These are phyloP conservation scores for Chorisops tibialis DNA, from an alignment of 2,888 invertebrate genomes.

Conservation along the genomic window DNA sequence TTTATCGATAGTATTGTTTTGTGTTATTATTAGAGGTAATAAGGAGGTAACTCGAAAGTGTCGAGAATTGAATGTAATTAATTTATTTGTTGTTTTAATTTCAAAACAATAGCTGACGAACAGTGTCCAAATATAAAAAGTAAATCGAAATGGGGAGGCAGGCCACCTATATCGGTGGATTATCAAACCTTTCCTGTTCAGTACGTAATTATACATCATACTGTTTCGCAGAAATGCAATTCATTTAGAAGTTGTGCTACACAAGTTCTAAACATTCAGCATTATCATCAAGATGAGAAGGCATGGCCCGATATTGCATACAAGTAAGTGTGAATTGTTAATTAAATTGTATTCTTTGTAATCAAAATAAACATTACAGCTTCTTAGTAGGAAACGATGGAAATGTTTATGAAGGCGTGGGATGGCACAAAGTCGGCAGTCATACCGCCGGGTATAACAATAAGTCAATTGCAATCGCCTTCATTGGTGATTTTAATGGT, in stretches of 20 bases:
- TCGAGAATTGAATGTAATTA: no score
- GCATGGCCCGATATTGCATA: constrained; percentile 54
- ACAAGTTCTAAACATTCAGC: constrained; percentile 51
- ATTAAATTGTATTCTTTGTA: neutral
- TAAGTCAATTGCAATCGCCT: constrained; percentile 56
- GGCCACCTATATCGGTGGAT: constrained; percentile 49
- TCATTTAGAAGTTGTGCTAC: constrained; percentile 47
- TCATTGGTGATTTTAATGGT: constrained; percentile 54
- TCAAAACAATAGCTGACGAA: neutral
- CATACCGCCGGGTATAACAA: constrained; percentile 56
- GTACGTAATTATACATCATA: constrained; percentile 55
- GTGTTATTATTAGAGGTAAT: no score
- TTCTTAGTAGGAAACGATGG: constrained; percentile 59
- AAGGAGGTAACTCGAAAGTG: no score
- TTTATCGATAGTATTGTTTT: no score
- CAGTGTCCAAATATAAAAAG: constrained; percentile 54
- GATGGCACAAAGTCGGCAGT: constrained; percentile 57
- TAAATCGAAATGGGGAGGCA: constrained; percentile 56
- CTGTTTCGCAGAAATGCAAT: constrained; percentile 51
- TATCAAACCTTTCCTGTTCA: constrained; percentile 55
- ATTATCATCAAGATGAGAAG: constrained; percentile 51
- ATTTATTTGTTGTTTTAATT: no score
- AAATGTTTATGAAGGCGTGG: constrained; percentile 59
- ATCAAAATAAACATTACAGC: constrained; percentile 38
- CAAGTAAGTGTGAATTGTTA: constrained; percentile 48